Conservation (phyloP, 2,113 vertebrate species). For the Apodemus sylvaticus region DNA sequence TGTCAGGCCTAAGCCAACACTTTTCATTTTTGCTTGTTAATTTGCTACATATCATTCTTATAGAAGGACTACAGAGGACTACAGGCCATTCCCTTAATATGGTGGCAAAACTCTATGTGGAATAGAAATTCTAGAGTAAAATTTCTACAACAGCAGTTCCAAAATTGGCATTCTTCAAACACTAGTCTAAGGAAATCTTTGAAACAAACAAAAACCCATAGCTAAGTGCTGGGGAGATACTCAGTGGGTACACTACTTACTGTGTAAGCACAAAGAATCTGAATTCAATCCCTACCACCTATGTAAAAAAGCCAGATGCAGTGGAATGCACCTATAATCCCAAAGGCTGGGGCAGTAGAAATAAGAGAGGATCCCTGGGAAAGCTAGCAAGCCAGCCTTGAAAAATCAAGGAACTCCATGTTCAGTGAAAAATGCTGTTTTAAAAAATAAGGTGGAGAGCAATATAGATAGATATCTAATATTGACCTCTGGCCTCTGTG, state of each 20-base stretch:
- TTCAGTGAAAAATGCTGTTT: not conserved
- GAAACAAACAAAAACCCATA: not conserved
- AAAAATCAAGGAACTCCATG: not conserved
- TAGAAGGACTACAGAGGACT: conserved; percentile 16
- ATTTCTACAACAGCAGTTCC: conserved; percentile 33
- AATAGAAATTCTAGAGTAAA: conserved; percentile 45
- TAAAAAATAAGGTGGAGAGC: not conserved
- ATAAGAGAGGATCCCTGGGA: not conserved
- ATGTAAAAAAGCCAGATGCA: not conserved
- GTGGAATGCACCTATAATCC: not conserved
- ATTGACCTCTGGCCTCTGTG: not conserved
- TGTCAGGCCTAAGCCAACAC: not conserved
- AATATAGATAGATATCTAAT: not conserved
- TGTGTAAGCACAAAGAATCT: not conserved
- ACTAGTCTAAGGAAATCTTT: not conserved
- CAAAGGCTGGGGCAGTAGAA: not conserved
- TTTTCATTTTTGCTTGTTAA: conserved; percentile 34
- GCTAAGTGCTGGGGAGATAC: not conserved
- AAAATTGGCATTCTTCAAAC: conserved; percentile 14
- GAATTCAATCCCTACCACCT: not conserved
- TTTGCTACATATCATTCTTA: conserved; percentile 18
- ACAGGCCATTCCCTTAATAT: conserved; percentile 4
- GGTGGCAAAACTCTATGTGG: not conserved
- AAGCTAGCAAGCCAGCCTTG: not conserved
- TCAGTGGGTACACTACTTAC: not conserved